Base-by-base conservation (phyloP, 2,113 vertebrate species). In the Caretta caretta region DNA sequence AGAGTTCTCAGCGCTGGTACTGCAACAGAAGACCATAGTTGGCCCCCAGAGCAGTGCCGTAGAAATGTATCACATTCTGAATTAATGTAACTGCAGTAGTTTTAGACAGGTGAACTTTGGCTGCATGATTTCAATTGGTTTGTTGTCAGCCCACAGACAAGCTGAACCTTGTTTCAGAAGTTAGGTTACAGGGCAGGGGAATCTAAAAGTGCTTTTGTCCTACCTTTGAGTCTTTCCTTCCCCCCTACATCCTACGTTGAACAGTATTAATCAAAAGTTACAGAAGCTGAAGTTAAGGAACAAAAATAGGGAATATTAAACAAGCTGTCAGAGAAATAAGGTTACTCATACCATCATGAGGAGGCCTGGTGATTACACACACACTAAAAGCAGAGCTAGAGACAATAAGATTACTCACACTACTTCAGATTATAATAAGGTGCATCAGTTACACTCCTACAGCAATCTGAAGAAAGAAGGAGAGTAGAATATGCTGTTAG, bases 331-430 rank as follows among this genome's bases (percentile, higher is more conserved):
- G 90, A 91, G 94, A 93, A 93, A 92, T 83, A 56, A 91, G 89
- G 94, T 96, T 98, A 96, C 72, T 96, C 97, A 97, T 90, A 94
- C 78, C 87, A 94, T 96, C 93, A 94, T 95, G 93, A 96, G 93
- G 94, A 95, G 97, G 86, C 86, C 72, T 87, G n/a, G 88, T 90
- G 95, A 93, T 97, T 97, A 97, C 76, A 69, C 53, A 93, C 92
- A 92, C 46, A 93, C 76, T 87, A 78, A 56, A 88, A 95, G 88
- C 72, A 96, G 97, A 90, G 42, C 0, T 56, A 91, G 93, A 97
- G 87, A 96, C 97, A 98, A 95, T 95, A 93, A 80, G 50, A 97
- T 97, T 98, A 96, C 86, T 97, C 93, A 97, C 57, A 91, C 57
- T n/a, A 95, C 88, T 95, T 98, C 94, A 80, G 95, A 93, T 95